Evolutionary conservation across 2,113 vertebrate genomes (phyloP).

Genomic region (Serinus canaria): DNA sequence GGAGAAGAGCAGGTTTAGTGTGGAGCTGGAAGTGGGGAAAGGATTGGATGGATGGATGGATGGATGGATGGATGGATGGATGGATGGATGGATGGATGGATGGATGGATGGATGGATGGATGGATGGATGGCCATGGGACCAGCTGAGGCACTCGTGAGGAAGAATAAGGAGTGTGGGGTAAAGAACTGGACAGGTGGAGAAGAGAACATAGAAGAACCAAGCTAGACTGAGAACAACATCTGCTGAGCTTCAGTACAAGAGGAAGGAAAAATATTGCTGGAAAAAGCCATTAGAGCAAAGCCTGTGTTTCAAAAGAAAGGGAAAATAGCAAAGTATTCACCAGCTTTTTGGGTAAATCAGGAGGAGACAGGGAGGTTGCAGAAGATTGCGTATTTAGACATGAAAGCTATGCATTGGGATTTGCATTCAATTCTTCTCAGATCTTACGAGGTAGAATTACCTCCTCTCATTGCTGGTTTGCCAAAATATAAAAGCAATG

Average conservation of each 20-base stretch:
- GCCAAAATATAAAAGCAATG: background rate
- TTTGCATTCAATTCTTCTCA: background rate
- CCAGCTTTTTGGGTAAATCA: background rate
- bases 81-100: background rate
- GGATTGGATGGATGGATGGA: background rate
- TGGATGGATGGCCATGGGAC: too few species aligned
- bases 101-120: background rate
- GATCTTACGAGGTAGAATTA: background rate
- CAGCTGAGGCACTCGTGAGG: background rate
- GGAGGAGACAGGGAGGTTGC: background rate
- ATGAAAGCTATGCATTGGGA: background rate
- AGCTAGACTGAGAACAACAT: background rate
- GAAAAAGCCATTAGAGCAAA: background rate
- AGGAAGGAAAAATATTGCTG: background rate
- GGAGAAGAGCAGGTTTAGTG: background rate
- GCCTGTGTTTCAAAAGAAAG: background rate
- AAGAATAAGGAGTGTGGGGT: background rate
- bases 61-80: background rate
- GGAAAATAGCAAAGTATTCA: background rate
- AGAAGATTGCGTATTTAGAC: background rate
- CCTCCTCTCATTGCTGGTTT: background rate
- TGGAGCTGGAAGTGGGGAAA: background rate
- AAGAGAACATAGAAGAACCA: background rate
- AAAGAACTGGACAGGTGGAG: background rate
- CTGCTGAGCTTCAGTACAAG: background rate